phyloP scores from a whole-genome alignment of 2,888 invertebrate species.

The Lomographa bimaculata region DNA sequence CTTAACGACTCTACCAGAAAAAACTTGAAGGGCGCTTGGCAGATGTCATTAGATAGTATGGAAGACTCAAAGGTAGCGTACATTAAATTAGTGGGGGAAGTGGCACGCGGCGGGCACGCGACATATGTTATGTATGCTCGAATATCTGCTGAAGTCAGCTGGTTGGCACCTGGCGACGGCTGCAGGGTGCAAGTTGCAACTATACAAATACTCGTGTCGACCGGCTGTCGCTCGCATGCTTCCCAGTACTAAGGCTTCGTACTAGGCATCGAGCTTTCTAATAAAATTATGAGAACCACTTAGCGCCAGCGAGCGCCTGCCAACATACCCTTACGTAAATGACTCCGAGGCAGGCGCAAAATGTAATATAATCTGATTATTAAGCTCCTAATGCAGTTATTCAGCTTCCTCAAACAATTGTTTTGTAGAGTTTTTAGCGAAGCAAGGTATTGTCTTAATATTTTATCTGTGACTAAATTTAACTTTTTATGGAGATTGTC shows the following conservation, averaged over 20 bases:
- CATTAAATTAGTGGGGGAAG: slow-evolving; percentile 40
- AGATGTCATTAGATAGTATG: slow-evolving; percentile 23
- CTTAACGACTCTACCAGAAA: not conserved
- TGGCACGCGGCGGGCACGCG: slow-evolving; percentile 70
- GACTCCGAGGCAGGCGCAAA: slow-evolving; percentile 21
- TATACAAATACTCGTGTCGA: slow-evolving; percentile 8
- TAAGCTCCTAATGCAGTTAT: slow-evolving; percentile 23
- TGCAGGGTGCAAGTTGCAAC: slow-evolving; percentile 13
- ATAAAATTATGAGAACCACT: slow-evolving; percentile 49
- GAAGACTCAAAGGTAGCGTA: slow-evolving; percentile 38
- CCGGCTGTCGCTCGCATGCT: slow-evolving; percentile 13
- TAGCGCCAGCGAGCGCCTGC: slow-evolving; percentile 29
- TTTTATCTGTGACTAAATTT: no score
- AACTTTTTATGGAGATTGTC: no score
- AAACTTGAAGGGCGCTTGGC: slow-evolving; percentile 6
- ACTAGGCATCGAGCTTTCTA: slow-evolving; percentile 61
- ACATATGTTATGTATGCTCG: slow-evolving; percentile 35
- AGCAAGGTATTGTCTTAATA: no score
- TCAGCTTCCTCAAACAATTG: no score
- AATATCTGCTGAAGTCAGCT: slow-evolving; percentile 53
- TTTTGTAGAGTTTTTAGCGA: no score
- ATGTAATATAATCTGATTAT: slow-evolving; percentile 31
- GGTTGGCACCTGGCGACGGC: slow-evolving; percentile 58
- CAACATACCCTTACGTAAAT: slow-evolving; percentile 22
- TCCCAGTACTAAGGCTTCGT: slow-evolving; percentile 54